Conservation (phyloP, 1,140 invertebrate species). For the Pachypeltis micranthus region DNA sequence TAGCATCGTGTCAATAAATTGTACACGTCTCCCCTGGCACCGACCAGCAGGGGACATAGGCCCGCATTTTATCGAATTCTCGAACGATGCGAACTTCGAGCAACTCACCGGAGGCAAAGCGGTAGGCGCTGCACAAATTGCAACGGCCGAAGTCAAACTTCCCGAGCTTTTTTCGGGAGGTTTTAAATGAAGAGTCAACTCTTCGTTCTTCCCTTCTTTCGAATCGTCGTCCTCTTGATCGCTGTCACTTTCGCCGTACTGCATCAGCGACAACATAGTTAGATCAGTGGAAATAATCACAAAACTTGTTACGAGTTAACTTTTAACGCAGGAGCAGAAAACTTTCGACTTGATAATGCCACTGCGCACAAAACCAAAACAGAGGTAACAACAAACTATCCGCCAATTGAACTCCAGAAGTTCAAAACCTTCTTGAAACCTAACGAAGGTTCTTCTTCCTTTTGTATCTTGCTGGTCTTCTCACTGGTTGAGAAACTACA, state of each 20-base stretch:
- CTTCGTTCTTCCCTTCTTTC: conserved; percentile 39
- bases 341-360: too few relatives aligned
- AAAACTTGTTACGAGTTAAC: too few relatives aligned
- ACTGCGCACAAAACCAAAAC: too few relatives aligned
- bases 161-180: conserved; percentile 34
- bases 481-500: too few relatives aligned
- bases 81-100: background rate
- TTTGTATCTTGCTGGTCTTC: too few relatives aligned
- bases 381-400: too few relatives aligned
- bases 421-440: too few relatives aligned
- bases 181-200: conserved; percentile 41
- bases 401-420: too few relatives aligned
- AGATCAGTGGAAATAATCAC: too few relatives aligned
- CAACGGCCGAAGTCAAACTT: conserved; percentile 38
- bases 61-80: background rate
- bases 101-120: conserved; percentile 61
- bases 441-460: too few relatives aligned
- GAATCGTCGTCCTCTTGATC: conserved; percentile 47
- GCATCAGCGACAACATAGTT: conserved; percentile 26
- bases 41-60: too few relatives aligned
- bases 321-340: too few relatives aligned
- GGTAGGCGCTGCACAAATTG: conserved; percentile 64
- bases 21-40: background rate
- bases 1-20: conserved; percentile 18
- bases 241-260: conserved; percentile 53